phyloP scores from a whole-genome alignment of 2,113 vertebrate genomes.

The Eudyptes chrysolophus region DNA sequence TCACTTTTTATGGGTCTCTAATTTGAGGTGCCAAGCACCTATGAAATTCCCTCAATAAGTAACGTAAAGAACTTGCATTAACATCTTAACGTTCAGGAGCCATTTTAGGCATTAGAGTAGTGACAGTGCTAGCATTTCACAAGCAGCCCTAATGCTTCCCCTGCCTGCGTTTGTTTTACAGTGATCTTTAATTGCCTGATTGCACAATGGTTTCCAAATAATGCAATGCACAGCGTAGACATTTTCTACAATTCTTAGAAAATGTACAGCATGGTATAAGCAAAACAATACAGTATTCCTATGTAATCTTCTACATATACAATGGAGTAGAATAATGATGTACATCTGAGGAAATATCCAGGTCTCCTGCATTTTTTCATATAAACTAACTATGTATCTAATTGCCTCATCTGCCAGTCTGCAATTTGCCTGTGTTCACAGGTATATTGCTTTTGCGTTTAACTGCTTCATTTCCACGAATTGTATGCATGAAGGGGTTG shows the following conservation, averaged over 20 bases:
- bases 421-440: not conserved
- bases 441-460: conserved; percentile 44
- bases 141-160: not conserved
- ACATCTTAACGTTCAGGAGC: not conserved
- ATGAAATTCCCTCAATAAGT: not conserved
- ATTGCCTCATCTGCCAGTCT: conserved; percentile 33
- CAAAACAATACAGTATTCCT: not conserved
- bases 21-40: not conserved
- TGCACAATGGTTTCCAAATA: not conserved
- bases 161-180: not conserved
- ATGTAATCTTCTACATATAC: not conserved
- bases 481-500: not conserved
- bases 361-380: not conserved
- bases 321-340: not conserved
- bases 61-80: not conserved
- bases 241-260: not conserved
- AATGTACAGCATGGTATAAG: not conserved
- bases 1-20: not conserved
- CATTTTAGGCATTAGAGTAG: not conserved
- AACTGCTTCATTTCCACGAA: conserved; percentile 53
- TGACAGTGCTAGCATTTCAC: not conserved
- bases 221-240: not conserved
- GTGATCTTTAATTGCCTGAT: not conserved
- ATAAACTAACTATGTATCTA: conserved; percentile 16
- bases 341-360: not conserved